These are phyloP conservation scores for Metacarcinus magister DNA, from an alignment of 2,888 invertebrate species.

Conservation along the genomic window DNA sequence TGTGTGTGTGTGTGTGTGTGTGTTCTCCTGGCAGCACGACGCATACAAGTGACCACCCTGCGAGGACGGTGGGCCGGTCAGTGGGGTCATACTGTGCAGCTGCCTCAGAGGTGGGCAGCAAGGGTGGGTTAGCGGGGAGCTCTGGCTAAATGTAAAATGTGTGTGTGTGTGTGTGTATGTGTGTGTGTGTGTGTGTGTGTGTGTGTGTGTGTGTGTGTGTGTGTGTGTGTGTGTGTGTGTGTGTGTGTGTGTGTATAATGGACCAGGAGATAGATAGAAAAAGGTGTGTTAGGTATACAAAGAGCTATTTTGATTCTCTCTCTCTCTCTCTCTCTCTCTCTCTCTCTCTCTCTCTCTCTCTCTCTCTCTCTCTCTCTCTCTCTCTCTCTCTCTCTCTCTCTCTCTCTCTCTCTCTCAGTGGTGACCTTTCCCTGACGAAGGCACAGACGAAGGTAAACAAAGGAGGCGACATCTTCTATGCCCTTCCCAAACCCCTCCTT, in stretches of 20 bases:
- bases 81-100: too few species aligned
- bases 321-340: too few species aligned
- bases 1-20: too few species aligned
- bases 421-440: constrained; percentile 40
- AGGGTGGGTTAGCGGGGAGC: neutral
- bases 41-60: too few species aligned
- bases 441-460: constrained; percentile 43
- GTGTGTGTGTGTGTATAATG: too few species aligned
- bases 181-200: constrained; percentile 21
- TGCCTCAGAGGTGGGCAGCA: neutral
- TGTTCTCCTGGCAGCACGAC: too few species aligned
- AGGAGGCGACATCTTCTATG: constrained; percentile 1
- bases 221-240: neutral
- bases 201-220: constrained; percentile 52
- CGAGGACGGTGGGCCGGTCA: too few species aligned
- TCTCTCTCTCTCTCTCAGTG: constrained; percentile 61
- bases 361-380: constrained; percentile 59
- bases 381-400: constrained; percentile 61
- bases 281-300: neutral
- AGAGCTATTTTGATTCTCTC: neutral
- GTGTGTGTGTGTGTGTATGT: neutral
- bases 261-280: neutral
- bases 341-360: constrained; percentile 45
- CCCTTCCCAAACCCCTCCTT: constrained; percentile 49
- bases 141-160: neutral